Evolutionary conservation across 2,888 invertebrate genomes (phyloP).

Genomic region (Epistrophe eligans): DNA sequence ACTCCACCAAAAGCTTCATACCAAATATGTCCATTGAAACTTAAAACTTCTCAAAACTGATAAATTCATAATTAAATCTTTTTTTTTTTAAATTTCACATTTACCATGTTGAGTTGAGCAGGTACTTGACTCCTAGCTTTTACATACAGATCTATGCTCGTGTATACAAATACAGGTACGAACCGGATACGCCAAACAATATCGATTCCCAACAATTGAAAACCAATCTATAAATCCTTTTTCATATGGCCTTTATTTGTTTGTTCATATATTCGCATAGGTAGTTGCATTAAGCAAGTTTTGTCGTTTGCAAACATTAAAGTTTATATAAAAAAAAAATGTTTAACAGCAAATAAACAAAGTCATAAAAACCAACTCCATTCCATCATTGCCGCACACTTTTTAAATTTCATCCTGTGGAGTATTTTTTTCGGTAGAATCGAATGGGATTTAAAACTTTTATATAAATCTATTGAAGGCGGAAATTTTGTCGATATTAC

Average conservation of each 20-base stretch:
- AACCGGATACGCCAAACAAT: conserved; percentile 45
- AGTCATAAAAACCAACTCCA: conserved; percentile 50
- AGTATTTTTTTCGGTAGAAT: conserved; percentile 12
- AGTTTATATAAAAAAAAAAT: conserved; percentile 69
- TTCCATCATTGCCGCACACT: too few species aligned
- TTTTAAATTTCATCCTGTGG: neutral
- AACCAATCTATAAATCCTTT: conserved; percentile 25
- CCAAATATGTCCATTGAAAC: neutral
- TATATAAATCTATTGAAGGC: conserved; percentile 39
- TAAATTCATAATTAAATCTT: conserved; percentile 15
- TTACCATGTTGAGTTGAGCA: neutral
- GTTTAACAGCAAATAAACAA: conserved; percentile 66
- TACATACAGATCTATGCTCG: too few species aligned
- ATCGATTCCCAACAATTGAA: conserved; percentile 44
- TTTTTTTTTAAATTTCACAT: conserved; percentile 44
- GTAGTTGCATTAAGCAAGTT: conserved; percentile 41
- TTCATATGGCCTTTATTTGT: too few species aligned
- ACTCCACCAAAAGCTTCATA: neutral
- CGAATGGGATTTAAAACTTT: conserved; percentile 50
- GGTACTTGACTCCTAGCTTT: conserved; percentile 20
- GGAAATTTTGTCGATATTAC: conserved; percentile 71
- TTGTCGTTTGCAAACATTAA: conserved; percentile 66
- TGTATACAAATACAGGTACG: neutral
- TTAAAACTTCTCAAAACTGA: conserved; percentile 2
- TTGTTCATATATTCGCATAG: neutral